phyloP scores from a whole-genome alignment of 2,888 invertebrate genomes.

The Alsophila aescularia region DNA sequence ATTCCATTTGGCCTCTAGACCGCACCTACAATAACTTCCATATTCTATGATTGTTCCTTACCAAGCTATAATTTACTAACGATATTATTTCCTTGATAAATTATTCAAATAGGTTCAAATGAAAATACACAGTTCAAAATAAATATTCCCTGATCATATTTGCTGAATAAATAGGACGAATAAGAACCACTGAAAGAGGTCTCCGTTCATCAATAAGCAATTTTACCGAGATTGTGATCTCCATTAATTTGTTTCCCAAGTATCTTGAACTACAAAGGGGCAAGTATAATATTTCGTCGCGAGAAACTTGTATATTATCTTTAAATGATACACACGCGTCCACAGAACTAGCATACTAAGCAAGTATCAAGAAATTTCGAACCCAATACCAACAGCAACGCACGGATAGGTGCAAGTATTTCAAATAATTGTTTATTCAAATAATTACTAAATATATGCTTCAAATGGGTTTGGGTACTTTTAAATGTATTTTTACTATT shows the following conservation, averaged over 20 bases:
- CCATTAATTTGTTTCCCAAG: constrained; percentile 18
- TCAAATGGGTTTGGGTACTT: too few species aligned
- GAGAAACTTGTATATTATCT: constrained; percentile 29
- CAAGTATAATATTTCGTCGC: constrained; percentile 16
- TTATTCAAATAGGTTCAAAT: neutral
- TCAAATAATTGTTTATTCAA: too few species aligned
- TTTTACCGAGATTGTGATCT: constrained; percentile 1
- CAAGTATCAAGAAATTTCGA: neutral
- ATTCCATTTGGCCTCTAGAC: too few species aligned
- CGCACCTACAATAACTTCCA: too few species aligned
- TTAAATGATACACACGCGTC: neutral
- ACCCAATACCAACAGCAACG: too few species aligned
- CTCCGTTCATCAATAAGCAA: neutral
- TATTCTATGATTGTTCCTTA: too few species aligned
- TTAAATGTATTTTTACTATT: too few species aligned
- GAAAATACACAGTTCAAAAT: neutral
- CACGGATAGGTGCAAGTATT: neutral
- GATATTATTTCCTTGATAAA: neutral
- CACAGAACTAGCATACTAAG: neutral
- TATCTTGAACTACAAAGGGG: constrained; percentile 13
- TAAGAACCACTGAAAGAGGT: constrained; percentile 10
- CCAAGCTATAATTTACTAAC: too few species aligned
- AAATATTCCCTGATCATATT: constrained; percentile 1
- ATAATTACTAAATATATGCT: too few species aligned
- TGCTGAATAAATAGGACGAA: neutral